These are phyloP conservation scores for Philotrypesis tridentata DNA, from an alignment of 1,140 invertebrate species.

Conservation along the genomic window DNA sequence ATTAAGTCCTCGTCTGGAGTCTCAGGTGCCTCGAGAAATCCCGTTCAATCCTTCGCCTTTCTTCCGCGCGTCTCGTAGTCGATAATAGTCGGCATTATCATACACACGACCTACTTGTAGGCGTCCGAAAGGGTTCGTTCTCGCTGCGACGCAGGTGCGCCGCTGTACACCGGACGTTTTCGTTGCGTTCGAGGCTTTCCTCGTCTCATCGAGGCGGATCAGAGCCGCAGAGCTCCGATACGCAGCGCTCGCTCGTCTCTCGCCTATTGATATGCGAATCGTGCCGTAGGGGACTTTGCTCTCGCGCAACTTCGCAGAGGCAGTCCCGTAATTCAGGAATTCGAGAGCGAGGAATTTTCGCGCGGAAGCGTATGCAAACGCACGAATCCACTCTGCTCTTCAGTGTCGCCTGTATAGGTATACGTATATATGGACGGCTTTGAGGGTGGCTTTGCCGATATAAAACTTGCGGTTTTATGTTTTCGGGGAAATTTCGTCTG, in stretches of 20 bases:
- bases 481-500: constrained; percentile 14
- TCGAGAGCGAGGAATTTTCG: constrained; percentile 13
- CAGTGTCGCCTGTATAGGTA: not conserved
- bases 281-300: not conserved
- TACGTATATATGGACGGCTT: no score
- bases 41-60: constrained; percentile 52
- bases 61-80: constrained; percentile 45
- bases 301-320: not conserved
- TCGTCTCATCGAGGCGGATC: not conserved
- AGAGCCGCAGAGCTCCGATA: not conserved
- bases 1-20: constrained; percentile 65
- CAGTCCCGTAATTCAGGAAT: constrained; percentile 43
- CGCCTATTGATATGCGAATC: constrained; percentile 39
- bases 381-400: constrained; percentile 32
- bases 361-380: constrained; percentile 36
- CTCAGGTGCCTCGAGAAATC: constrained; percentile 65
- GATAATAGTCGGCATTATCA: constrained; percentile 68
- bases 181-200: not conserved
- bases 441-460: constrained; percentile 9
- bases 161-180: constrained; percentile 15
- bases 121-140: constrained; percentile 1
- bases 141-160: constrained; percentile 23
- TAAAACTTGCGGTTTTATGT: constrained; percentile 42
- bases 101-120: constrained; percentile 67
- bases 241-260: not conserved